phyloP scores from a whole-genome alignment of 2,888 invertebrate genomes.

The Epinotia nisella region DNA sequence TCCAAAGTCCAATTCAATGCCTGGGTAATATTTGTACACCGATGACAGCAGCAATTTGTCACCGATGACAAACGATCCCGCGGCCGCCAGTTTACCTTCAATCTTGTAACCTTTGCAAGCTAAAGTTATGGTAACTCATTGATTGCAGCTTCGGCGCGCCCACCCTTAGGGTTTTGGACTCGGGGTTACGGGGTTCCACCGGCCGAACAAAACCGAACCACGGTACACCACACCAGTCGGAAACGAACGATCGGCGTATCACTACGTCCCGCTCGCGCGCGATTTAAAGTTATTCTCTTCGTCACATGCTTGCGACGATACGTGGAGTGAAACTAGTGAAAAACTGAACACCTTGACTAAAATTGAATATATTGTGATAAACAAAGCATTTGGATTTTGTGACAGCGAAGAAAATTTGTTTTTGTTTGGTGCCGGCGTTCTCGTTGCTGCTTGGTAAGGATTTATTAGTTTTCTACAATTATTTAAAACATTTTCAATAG shows the following conservation, averaged over 20 bases:
- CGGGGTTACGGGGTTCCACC: conserved; percentile 42
- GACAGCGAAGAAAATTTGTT: conserved; percentile 61
- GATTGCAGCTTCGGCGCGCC: conserved; percentile 54
- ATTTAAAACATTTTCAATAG: neutral
- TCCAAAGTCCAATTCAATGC: conserved; percentile 16
- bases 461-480: conserved; percentile 56
- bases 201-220: conserved; percentile 45
- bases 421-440: conserved; percentile 71
- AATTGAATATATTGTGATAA: conserved; percentile 50
- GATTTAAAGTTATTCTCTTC: conserved; percentile 71
- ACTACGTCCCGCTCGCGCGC: conserved; percentile 62
- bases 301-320: conserved; percentile 73
- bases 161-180: conserved; percentile 48
- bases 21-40: conserved; percentile 29
- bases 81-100: conserved; percentile 38
- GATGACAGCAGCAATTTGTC: conserved; percentile 44
- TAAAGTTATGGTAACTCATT: conserved; percentile 39
- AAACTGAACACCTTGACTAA: conserved; percentile 53
- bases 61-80: conserved; percentile 45
- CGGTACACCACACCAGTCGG: conserved; percentile 54
- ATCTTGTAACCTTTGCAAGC: conserved; percentile 34
- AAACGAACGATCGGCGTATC: conserved; percentile 58
- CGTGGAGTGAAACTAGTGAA: conserved; percentile 74
- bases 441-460: conserved; percentile 74
- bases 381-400: conserved; percentile 53